Evolutionary conservation across 2,113 vertebrate species (phyloP).

Genomic region (Corythoichthys haematopterus): DNA sequence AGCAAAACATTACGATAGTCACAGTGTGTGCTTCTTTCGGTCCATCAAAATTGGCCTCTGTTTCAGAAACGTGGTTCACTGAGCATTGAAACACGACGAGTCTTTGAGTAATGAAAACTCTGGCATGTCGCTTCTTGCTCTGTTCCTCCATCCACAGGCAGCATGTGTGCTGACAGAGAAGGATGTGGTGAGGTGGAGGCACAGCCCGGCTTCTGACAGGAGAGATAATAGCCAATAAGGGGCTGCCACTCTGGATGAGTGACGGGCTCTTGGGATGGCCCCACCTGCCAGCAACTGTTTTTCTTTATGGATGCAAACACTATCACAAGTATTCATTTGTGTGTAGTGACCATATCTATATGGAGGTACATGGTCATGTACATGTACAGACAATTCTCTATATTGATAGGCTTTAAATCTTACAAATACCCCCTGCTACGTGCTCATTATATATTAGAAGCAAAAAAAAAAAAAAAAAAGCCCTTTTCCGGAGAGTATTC

Average conservation of each 20-base stretch:
- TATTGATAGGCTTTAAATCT: background rate
- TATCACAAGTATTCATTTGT: background rate
- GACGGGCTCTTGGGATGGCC: slow-evolving; percentile 79
- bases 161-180: slow-evolving; percentile 54
- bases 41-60: background rate
- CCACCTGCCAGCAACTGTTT: slow-evolving; percentile 64
- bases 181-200: slow-evolving; percentile 67
- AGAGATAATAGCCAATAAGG: slow-evolving; percentile 96
- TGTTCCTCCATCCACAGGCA: slow-evolving; percentile 35
- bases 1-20: background rate
- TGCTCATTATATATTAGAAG: background rate
- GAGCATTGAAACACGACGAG: slow-evolving; percentile 5
- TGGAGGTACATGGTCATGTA: background rate
- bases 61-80: slow-evolving; percentile 3
- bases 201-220: slow-evolving; percentile 79
- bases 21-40: background rate
- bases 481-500: slow-evolving; percentile 17
- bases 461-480: slow-evolving; percentile 3
- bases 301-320: slow-evolving; percentile 67
- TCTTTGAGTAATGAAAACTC: slow-evolving; percentile 31
- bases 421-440: background rate
- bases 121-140: slow-evolving; percentile 36
- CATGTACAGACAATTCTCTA: background rate
- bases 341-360: background rate
- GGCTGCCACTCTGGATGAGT: slow-evolving; percentile 81